Percentiles rank a stretch among this genome's conserved stretches.
phyloP scores from a whole-genome alignment of 2,113 vertebrate species.

The Xiphias gladius region DNA sequence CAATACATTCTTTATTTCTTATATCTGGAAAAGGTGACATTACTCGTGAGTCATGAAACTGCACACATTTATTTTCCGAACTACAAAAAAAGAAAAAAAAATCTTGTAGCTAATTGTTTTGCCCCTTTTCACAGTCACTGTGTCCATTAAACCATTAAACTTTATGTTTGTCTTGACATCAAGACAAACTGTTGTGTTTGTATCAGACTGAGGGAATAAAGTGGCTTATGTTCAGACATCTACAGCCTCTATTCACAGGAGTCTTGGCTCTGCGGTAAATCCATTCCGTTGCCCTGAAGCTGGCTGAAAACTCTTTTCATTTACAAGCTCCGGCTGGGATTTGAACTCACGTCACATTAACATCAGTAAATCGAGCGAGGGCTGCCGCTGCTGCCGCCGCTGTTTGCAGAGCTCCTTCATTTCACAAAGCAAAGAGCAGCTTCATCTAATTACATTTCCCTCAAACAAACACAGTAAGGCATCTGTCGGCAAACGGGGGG shows the following conservation, averaged over 20 bases:
- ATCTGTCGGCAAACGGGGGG: conserved; percentile 33
- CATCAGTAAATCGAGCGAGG: neutral
- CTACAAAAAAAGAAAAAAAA: no score
- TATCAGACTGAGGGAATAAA: no score
- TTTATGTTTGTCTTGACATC: no score
- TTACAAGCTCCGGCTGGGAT: neutral
- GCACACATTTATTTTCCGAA: no score
- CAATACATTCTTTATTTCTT: no score
- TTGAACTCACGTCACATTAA: conserved; percentile 5
- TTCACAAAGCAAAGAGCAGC: conserved; percentile 54
- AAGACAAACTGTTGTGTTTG: neutral
- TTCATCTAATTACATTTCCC: conserved; percentile 38
- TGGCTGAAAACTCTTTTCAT: neutral
- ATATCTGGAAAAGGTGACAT: no score
- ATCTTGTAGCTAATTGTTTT: no score
- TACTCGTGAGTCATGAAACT: no score
- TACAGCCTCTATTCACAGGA: no score
- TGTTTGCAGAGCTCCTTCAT: conserved; percentile 46
- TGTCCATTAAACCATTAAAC: no score
- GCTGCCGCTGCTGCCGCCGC: conserved; percentile 15
- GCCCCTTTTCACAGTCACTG: no score
- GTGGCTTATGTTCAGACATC: no score
- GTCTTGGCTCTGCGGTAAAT: neutral
- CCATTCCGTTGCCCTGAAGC: neutral
- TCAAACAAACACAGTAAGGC: conserved; percentile 49